phyloP scores from a whole-genome alignment of 2,888 invertebrate genomes.

The Plemyria rubiginata region DNA sequence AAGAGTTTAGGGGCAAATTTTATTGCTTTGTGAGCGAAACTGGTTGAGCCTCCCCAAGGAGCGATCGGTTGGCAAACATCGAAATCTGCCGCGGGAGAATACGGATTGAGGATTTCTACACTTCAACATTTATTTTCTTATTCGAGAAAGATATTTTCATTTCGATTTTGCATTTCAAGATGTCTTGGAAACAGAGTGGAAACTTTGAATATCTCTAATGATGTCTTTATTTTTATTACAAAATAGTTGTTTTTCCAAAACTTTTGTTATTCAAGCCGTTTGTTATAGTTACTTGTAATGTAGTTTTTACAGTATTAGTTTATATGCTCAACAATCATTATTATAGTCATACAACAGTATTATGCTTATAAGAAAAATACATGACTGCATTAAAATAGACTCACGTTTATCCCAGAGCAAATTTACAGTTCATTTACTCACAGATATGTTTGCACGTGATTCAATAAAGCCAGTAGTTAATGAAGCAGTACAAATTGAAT shows the following conservation, averaged over 20 bases:
- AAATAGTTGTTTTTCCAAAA: too few species aligned
- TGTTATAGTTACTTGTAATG: too few species aligned
- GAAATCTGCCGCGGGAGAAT: constrained; percentile 58
- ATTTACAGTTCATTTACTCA: constrained; percentile 28
- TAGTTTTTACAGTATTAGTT: too few species aligned
- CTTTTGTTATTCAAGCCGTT: too few species aligned
- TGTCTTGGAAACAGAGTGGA: constrained; percentile 5
- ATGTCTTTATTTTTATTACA: neutral
- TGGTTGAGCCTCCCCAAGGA: constrained; percentile 73
- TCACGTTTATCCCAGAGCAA: neutral
- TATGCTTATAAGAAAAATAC: neutral
- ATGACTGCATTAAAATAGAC: neutral
- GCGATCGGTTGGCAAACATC: constrained; percentile 79
- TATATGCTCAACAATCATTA: too few species aligned
- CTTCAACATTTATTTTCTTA: constrained; percentile 49
- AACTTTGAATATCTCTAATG: neutral
- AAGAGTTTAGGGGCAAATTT: constrained; percentile 66
- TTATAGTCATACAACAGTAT: too few species aligned
- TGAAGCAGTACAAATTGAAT: constrained; percentile 38
- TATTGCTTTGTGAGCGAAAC: constrained; percentile 69
- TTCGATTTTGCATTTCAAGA: constrained; percentile 5
- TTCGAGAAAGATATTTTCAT: constrained; percentile 36
- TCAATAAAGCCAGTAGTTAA: constrained; percentile 32
- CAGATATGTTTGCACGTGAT: constrained; percentile 27
- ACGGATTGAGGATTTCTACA: constrained; percentile 48